phyloP scores from a whole-genome alignment of 2,888 invertebrate species.

The Cenopis cana region DNA sequence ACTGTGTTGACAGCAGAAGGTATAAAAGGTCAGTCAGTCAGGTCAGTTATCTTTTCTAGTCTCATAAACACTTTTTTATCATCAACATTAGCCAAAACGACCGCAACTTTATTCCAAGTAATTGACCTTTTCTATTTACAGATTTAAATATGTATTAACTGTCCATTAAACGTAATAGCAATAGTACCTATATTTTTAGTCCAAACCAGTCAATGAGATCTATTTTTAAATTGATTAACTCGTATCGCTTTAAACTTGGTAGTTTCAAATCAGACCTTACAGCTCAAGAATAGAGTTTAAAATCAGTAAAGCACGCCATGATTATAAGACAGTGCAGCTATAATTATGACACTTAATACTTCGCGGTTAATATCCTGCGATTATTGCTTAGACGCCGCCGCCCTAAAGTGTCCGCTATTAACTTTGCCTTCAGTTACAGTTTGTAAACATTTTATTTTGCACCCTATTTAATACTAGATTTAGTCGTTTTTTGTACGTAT shows the following conservation, averaged over 20 bases:
- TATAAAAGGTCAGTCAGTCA: too few relatives aligned
- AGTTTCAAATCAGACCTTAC: background rate
- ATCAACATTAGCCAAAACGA: background rate
- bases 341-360: background rate
- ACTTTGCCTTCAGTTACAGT: background rate
- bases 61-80: background rate
- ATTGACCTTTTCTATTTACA: constrained; percentile 1
- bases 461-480: background rate
- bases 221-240: background rate
- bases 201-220: background rate
- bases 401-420: background rate
- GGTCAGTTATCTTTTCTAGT: too few relatives aligned
- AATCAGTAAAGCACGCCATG: background rate
- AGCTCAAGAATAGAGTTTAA: background rate
- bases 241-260: background rate
- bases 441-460: background rate
- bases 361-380: background rate
- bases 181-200: background rate
- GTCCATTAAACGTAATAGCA: constrained; percentile 5
- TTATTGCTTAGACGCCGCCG: constrained; percentile 6
- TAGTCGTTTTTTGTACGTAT: background rate
- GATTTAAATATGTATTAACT: background rate
- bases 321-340: background rate
- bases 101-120: background rate
- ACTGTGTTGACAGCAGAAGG: too few relatives aligned